Base-by-base conservation (phyloP, 2,797 vertebrate genomes). In the Microcaecilia unicolor region DNA sequence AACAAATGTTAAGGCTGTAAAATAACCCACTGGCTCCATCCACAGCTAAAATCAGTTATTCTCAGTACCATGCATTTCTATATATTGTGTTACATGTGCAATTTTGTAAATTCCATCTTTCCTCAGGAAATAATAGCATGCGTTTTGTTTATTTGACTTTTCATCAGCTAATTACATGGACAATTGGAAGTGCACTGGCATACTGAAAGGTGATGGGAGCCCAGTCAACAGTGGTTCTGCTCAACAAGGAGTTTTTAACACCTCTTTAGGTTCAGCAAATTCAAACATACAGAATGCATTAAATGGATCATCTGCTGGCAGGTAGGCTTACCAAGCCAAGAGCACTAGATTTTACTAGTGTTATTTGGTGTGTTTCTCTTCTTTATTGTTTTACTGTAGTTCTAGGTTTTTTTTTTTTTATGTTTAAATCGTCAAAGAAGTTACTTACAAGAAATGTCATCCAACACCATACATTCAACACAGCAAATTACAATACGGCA, bases 161-260 rank as follows among this genome's bases (percentile, higher is more conserved):
- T 9, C 44, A 72, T 25, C 76, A 99, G 96, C 95, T 22, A 99
- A 99, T 72, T 98, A 99, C 68, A 98, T 99, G 95, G 94, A 95
- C 72, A 98, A 95, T 74, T 99, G 96, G 96, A 99, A 98, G 58
- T 98, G 95, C 55, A 97, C 92, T 6, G 93, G 92, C 46, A 92
- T 99, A 68, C 75, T 99, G 68, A 96, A 97, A 72, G 96, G 96
- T 44, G 97, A 99, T 2, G 95, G 96, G 48, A 99, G 89, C 67
- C 93, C 92, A 0, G 86, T 98, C 48, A 95, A 76, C n/a, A 83
- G 91, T 50, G 86, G 79, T 10, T 85, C 85, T 1, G 69, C 84
- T 66, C 91, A 93, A 52, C 83, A 88, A 49, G 85, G 84, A 45
- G 83, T 85, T 58, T 81, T 92, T 80, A 91, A 77, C 70, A 68